A percentile compares a stretch with the other conserved stretches of the same genome.
These are phyloP conservation scores for human DNA, from an alignment of 2,113 vertebrate species.

Conservation along the genomic window GRCh38 chr15:69288501-69289000, in stretches of 20 bases:
- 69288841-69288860: not conserved
- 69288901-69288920: not conserved
- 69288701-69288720: not conserved
- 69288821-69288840: not conserved
- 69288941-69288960: not conserved
- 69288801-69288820: not conserved
- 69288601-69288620: not conserved
- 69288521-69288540: not conserved
- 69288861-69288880: not conserved
- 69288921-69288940: not conserved
- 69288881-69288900: not conserved
- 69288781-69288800: not conserved
- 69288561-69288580: not conserved
- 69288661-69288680: not conserved
- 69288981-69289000: not conserved
- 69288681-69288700: not conserved
- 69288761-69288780: not conserved
- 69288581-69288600: not conserved
- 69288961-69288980: not conserved
- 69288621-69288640: not conserved
- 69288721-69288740: not conserved
- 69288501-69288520: not conserved
- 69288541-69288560: not conserved
- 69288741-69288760: accelerated
- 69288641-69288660: no score